Conservation (phyloP, 2,888 invertebrate species). For the Aphodius granarius region DNA sequence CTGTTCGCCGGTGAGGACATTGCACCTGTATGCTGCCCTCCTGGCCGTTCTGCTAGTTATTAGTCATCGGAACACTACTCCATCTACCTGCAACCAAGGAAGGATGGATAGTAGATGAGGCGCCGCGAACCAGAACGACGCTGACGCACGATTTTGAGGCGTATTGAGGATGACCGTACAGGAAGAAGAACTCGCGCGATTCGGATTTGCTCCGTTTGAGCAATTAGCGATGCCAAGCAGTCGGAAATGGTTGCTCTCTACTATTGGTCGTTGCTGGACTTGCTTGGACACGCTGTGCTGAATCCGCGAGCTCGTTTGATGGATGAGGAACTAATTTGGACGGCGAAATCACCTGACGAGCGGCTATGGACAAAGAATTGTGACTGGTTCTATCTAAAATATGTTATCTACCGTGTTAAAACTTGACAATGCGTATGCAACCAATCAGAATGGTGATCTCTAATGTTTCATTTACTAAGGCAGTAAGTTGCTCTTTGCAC, state of each 20-base stretch:
- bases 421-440: too few species aligned
- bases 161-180: neutral
- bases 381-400: neutral
- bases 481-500: too few species aligned
- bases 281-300: neutral
- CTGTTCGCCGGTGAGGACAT: constrained; percentile 45
- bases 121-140: neutral
- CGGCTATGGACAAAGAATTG: neutral
- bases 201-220: neutral
- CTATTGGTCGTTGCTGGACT: neutral
- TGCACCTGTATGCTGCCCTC: constrained; percentile 50
- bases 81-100: constrained; percentile 12
- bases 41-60: constrained; percentile 46
- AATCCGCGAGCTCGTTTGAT: neutral
- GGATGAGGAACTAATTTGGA: neutral
- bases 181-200: neutral
- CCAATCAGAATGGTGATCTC: too few species aligned
- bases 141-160: neutral
- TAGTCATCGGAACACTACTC: constrained; percentile 46
- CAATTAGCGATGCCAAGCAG: neutral
- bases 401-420: too few species aligned
- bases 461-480: too few species aligned
- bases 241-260: neutral
- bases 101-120: neutral
- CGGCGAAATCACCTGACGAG: neutral